Conservation (phyloP, 2,888 invertebrate species). For the Epistrophella euchroma region DNA sequence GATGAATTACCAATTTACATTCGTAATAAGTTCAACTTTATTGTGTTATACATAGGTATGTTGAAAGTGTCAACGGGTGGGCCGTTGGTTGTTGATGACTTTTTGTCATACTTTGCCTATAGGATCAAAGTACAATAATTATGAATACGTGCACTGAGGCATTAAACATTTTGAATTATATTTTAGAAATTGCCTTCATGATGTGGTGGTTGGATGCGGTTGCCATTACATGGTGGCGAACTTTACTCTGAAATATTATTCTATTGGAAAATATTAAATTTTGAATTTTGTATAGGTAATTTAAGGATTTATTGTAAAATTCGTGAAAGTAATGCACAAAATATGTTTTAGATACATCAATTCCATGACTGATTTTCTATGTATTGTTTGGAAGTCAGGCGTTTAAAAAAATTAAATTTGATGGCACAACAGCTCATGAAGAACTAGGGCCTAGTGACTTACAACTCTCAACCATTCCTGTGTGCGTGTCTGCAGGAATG, state of each 20-base stretch:
- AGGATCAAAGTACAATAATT: constrained; percentile 50
- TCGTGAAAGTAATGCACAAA: too few species aligned
- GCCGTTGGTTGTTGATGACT: neutral
- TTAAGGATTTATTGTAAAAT: too few species aligned
- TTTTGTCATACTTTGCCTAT: constrained; percentile 39
- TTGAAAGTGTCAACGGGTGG: neutral
- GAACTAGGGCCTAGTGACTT: too few species aligned
- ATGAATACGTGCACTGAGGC: constrained; percentile 22
- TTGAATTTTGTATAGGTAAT: too few species aligned
- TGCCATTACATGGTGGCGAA: neutral
- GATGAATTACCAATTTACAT: constrained; percentile 58
- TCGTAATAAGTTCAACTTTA: constrained; percentile 55
- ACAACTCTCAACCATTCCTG: too few species aligned
- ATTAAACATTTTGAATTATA: constrained; percentile 39
- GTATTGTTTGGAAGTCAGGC: too few species aligned
- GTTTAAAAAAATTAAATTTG: too few species aligned
- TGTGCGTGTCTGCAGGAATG: too few species aligned
- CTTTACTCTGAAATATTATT: neutral
- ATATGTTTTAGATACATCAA: too few species aligned
- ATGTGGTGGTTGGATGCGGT: neutral
- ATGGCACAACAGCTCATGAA: too few species aligned
- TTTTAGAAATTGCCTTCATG: neutral
- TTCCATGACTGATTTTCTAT: too few species aligned
- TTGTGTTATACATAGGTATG: constrained; percentile 7
- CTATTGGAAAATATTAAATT: neutral